Conservation (phyloP, 2,113 vertebrate species). For the Oplegnathus fasciatus region DNA sequence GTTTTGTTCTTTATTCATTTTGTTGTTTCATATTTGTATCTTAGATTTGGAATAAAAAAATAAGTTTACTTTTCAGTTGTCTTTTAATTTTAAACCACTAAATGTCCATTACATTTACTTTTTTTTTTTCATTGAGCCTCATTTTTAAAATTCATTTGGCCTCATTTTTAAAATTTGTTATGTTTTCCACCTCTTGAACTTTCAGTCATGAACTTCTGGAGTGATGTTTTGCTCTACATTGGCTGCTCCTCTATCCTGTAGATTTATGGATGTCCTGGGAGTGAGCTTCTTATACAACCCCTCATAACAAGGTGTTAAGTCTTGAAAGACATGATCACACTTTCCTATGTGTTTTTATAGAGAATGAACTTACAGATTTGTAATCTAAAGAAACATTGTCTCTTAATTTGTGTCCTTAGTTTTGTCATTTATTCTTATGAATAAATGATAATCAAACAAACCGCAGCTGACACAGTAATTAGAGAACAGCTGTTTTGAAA, state of each 20-base stretch:
- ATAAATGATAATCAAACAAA: background rate
- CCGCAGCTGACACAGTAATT: background rate
- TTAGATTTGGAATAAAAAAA: conserved; percentile 79
- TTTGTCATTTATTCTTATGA: too few species aligned
- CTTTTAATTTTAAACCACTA: conserved; percentile 57
- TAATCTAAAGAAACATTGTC: background rate
- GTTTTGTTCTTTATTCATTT: conserved; percentile 42
- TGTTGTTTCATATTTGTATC: conserved; percentile 79
- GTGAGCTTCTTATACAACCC: background rate
- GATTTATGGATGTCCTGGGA: too few species aligned
- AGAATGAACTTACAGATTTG: background rate
- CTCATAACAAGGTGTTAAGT: background rate
- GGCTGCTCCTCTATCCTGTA: too few species aligned
- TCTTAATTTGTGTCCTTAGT: too few species aligned
- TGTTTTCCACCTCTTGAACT: too few species aligned
- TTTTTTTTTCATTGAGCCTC: background rate
- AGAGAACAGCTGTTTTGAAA: background rate
- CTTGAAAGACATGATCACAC: background rate
- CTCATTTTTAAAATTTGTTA: too few species aligned
- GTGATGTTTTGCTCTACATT: background rate
- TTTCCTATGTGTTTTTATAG: background rate
- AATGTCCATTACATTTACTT: conserved; percentile 5
- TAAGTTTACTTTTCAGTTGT: conserved; percentile 71
- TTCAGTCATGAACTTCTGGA: background rate
- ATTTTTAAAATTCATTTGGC: background rate